Percentiles rank a stretch among this genome's conserved stretches.
phyloP scores from a whole-genome alignment of 2,113 vertebrate genomes.

The Catharus minimus region DNA sequence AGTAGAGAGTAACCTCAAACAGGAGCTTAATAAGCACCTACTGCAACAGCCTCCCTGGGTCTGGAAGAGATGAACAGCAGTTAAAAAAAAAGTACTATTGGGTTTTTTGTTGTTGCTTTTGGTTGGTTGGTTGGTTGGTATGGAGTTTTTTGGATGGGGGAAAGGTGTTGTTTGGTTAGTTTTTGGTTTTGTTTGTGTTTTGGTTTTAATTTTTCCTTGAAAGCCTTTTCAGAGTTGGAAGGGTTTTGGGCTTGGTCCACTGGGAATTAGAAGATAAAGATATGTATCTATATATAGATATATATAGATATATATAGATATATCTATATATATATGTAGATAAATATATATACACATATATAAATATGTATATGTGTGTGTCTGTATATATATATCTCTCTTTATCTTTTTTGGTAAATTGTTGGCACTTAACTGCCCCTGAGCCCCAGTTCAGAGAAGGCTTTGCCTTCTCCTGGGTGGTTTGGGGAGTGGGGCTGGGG shows the following conservation, averaged over 20 bases:
- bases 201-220: neutral
- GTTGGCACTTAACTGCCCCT: neutral
- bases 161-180: accelerated
- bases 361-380: neutral
- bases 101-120: neutral
- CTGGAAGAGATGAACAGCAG: neutral
- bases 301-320: too few relatives aligned
- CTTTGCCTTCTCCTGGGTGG: constrained; percentile 47
- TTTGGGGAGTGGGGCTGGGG: neutral
- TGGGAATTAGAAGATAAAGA: neutral
- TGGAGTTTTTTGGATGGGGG: accelerated
- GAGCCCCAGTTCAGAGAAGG: neutral
- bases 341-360: neutral
- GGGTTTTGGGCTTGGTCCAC: neutral
- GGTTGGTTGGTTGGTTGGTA: neutral
- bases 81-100: neutral
- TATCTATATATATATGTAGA: too few relatives aligned
- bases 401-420: neutral
- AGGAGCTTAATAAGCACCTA: neutral
- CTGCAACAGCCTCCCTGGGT: neutral
- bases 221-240: neutral
- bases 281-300: accelerated
- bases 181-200: neutral
- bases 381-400: too few relatives aligned
- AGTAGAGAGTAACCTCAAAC: neutral